phyloP scores from a whole-genome alignment of 2,797 vertebrate species.

The Siniperca undulata region DNA sequence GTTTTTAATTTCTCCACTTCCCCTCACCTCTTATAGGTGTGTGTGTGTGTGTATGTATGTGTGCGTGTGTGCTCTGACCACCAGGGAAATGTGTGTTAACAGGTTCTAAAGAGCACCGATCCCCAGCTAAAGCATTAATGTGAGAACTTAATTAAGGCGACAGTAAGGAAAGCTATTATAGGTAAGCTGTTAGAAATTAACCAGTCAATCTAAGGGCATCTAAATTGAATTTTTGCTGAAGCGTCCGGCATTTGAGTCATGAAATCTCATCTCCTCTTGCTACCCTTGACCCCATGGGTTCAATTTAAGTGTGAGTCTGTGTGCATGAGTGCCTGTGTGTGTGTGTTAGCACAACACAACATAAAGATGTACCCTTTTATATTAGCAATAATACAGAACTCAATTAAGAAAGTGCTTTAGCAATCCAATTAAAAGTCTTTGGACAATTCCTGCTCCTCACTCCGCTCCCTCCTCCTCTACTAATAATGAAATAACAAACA shows the following conservation, averaged over 20 bases:
- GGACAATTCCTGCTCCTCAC: constrained; percentile 84
- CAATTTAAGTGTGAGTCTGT: constrained; percentile 85
- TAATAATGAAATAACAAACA: constrained; percentile 82
- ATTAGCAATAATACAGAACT: constrained; percentile 83
- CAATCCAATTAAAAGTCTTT: constrained; percentile 91
- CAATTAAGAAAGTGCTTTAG: constrained; percentile 88
- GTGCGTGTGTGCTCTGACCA: constrained; percentile 82
- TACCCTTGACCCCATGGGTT: constrained; percentile 88
- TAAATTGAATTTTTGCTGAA: constrained; percentile 88
- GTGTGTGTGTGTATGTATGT: constrained; percentile 19
- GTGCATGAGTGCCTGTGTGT: constrained; percentile 42
- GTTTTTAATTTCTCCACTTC: constrained; percentile 58
- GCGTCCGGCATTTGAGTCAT: constrained; percentile 84
- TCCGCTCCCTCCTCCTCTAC: constrained; percentile 63
- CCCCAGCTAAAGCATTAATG: constrained; percentile 84
- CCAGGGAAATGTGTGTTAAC: constrained; percentile 90
- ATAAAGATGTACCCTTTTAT: constrained; percentile 85
- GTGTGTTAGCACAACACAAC: constrained; percentile 70
- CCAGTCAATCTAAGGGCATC: constrained; percentile 89
- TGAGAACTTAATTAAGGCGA: constrained; percentile 95
- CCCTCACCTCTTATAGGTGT: constrained; percentile 30
- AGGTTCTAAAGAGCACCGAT: constrained; percentile 83
- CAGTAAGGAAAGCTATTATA: constrained; percentile 90
- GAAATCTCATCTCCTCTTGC: constrained; percentile 86
- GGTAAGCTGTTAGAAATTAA: constrained; percentile 87